phyloP scores from a whole-genome alignment of 2,888 invertebrate species.

The Dimorphilus gyrociliatus region DNA sequence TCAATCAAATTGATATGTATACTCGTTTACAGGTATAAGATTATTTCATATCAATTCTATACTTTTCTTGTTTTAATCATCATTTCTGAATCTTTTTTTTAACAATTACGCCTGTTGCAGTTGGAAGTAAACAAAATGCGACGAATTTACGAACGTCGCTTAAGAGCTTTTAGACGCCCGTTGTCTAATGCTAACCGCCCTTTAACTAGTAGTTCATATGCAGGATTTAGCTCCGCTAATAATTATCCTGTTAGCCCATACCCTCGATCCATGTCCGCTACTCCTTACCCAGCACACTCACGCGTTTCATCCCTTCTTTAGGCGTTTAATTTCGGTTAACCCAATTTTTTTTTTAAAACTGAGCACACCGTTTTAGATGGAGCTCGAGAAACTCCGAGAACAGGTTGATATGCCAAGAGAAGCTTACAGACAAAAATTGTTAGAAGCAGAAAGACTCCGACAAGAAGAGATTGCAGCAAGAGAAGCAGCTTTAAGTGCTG shows the following conservation, averaged over 20 bases:
- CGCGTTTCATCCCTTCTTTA: background rate
- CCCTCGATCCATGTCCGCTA: too few species aligned
- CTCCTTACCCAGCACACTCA: conserved; percentile 1
- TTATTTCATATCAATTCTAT: background rate
- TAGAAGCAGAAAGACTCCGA: conserved; percentile 27
- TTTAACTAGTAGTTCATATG: background rate
- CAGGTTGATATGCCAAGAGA: conserved; percentile 28
- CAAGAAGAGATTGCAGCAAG: conserved; percentile 28
- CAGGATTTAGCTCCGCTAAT: too few species aligned
- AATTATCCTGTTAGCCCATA: too few species aligned
- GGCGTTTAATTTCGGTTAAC: background rate
- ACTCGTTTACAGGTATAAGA: conserved; percentile 28
- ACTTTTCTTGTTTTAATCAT: too few species aligned
- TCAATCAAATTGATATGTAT: conserved; percentile 28
- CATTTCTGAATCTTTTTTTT: too few species aligned
- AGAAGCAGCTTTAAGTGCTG: conserved; percentile 25
- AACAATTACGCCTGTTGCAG: too few species aligned
- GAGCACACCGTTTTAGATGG: conserved; percentile 23
- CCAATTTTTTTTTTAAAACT: conserved; percentile 3
- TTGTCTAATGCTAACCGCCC: background rate
- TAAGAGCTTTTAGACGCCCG: too few species aligned
- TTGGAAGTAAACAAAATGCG: too few species aligned
- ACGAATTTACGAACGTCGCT: too few species aligned
- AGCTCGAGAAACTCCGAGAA: conserved; percentile 16
- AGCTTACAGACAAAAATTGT: conserved; percentile 30